Evolutionary conservation across 1,140 invertebrate genomes (phyloP).

Genomic region (Cataglyphis hispanica): DNA sequence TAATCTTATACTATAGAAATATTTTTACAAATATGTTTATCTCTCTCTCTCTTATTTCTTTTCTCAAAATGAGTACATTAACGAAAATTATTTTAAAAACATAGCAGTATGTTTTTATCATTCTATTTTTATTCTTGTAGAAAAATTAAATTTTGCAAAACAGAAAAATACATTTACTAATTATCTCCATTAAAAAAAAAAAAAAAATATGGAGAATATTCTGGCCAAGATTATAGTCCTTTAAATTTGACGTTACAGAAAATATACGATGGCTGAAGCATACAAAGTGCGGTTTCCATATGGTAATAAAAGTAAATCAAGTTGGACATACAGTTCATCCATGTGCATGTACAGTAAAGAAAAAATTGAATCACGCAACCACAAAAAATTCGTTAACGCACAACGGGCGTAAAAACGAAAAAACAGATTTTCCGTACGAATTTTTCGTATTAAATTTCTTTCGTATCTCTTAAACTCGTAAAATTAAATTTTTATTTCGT

Average conservation of each 20-base stretch:
- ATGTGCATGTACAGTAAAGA: background rate
- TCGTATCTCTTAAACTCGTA: background rate
- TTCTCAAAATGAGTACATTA: background rate
- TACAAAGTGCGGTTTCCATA: slow-evolving; percentile 2
- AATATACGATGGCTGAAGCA: background rate
- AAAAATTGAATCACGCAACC: background rate
- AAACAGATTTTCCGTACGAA: background rate
- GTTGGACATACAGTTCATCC: background rate
- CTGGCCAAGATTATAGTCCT: background rate
- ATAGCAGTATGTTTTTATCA: background rate
- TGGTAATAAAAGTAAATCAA: slow-evolving; percentile 36
- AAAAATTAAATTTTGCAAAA: slow-evolving; percentile 6
- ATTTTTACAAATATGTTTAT: background rate
- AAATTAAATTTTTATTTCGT: slow-evolving; percentile 4
- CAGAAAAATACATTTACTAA: background rate
- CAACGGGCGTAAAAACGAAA: background rate
- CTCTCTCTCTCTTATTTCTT: background rate
- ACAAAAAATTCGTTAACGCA: slow-evolving; percentile 26
- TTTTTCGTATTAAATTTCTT: background rate
- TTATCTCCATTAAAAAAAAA: background rate
- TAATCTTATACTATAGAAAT: background rate
- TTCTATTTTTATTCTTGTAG: background rate
- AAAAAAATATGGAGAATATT: background rate
- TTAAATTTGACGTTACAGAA: background rate
- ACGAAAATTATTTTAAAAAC: background rate